A percentile compares a stretch with the other conserved stretches of the same genome.
Conservation (phyloP, 2,888 invertebrate genomes). For the Chrysotoxum bicinctum region DNA sequence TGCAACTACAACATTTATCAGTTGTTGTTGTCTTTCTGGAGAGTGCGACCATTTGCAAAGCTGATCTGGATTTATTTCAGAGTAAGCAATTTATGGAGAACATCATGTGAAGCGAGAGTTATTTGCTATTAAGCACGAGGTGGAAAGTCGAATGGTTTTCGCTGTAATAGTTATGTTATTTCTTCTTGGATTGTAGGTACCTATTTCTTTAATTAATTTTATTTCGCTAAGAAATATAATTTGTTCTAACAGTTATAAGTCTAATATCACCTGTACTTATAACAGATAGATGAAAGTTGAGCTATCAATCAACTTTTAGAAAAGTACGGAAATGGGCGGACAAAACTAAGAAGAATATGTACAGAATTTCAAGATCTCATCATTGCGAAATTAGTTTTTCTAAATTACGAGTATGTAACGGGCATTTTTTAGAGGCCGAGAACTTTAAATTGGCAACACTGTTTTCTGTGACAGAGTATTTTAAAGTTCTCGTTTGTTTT, state of each 20-base stretch:
- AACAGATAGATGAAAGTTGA: too few relatives aligned
- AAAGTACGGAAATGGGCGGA: too few relatives aligned
- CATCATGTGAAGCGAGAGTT: conserved; percentile 39
- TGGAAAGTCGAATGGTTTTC: not conserved
- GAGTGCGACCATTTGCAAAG: conserved; percentile 21
- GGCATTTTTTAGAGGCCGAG: too few relatives aligned
- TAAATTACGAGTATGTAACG: too few relatives aligned
- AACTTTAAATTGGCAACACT: too few relatives aligned
- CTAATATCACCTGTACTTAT: too few relatives aligned
- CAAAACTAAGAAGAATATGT: too few relatives aligned
- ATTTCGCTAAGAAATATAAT: not conserved
- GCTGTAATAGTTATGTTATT: not conserved
- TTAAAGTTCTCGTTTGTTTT: too few relatives aligned
- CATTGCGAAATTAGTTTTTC: too few relatives aligned
- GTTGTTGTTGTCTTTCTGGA: not conserved
- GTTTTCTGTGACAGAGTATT: too few relatives aligned
- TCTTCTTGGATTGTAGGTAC: not conserved
- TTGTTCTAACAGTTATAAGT: not conserved
- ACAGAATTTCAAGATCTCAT: too few relatives aligned
- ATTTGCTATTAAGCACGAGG: conserved; percentile 13
- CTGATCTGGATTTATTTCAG: conserved; percentile 28
- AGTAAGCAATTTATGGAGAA: conserved; percentile 43
- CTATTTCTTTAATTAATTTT: not conserved
- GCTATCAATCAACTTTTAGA: too few relatives aligned
- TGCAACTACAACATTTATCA: conserved; percentile 27